These are phyloP conservation scores for Ormyrus pomaceus DNA, from an alignment of 2,888 invertebrate species.

Conservation along the genomic window DNA sequence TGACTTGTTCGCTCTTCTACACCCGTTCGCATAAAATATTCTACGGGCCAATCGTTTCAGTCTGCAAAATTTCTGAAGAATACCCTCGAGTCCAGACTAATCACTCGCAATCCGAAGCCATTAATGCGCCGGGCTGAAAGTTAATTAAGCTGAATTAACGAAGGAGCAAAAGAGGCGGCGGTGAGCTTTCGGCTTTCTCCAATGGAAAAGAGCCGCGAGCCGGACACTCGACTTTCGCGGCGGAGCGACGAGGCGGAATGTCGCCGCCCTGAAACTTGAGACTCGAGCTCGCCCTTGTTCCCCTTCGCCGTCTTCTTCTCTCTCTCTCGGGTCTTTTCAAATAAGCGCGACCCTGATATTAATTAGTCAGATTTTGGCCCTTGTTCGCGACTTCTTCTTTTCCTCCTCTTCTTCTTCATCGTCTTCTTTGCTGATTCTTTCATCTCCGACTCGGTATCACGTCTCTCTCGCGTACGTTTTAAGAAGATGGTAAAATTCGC, in stretches of 20 bases:
- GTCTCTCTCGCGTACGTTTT: not conserved
- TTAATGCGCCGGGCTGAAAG: constrained; percentile 33
- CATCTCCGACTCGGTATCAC: not conserved
- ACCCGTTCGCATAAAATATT: no score
- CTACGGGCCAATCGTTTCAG: not conserved
- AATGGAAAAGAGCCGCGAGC: constrained; percentile 25
- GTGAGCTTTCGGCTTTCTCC: constrained; percentile 31
- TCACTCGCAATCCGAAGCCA: constrained; percentile 22
- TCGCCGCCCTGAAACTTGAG: constrained; percentile 48
- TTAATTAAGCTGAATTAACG: constrained; percentile 49
- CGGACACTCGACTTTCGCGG: constrained; percentile 32
- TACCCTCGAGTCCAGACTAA: constrained; percentile 23
- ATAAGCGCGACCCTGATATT: constrained; percentile 58
- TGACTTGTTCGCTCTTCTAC: no score
- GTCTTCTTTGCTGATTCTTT: not conserved
- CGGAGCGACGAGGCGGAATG: constrained; percentile 25
- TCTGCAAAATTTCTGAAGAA: not conserved
- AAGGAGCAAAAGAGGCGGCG: constrained; percentile 12
- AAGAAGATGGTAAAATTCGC: no score
- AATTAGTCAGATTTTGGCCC: constrained; percentile 68
- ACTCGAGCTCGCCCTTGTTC: not conserved
- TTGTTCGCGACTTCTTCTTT: constrained; percentile 57
- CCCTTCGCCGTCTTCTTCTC: constrained; percentile 1
- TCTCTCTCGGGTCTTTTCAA: constrained; percentile 11
- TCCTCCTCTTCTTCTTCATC: not conserved